phyloP scores from a whole-genome alignment of 2,113 vertebrate species.

The Alexandromys fortis region DNA sequence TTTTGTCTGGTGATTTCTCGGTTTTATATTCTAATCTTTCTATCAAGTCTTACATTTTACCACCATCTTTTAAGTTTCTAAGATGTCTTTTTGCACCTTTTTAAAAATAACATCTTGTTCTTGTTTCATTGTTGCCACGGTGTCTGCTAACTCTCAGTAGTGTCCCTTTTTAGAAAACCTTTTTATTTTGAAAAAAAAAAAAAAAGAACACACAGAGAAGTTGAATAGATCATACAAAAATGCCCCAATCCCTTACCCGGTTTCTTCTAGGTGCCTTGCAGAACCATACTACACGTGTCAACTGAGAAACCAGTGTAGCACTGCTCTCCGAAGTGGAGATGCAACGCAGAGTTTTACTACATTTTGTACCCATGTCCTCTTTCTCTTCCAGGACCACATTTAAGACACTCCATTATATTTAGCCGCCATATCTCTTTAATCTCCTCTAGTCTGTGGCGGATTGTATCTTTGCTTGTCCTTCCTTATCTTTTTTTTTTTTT shows the following conservation, averaged over 20 bases:
- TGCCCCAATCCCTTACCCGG: background rate
- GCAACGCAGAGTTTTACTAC: background rate
- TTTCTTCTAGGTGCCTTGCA: background rate
- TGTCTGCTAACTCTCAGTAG: background rate
- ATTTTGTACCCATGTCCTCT: background rate
- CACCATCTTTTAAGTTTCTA: background rate
- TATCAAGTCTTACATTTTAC: conserved; percentile 36
- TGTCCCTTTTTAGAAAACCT: background rate
- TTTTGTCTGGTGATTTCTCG: background rate
- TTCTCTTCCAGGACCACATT: background rate
- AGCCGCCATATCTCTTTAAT: background rate
- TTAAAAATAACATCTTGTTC: conserved; percentile 36
- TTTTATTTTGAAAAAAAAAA: background rate
- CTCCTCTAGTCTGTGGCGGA: background rate
- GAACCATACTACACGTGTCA: background rate
- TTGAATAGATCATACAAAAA: conserved; percentile 26
- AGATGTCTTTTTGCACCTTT: conserved; percentile 5
- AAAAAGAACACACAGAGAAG: too few species aligned
- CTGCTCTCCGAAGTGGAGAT: background rate
- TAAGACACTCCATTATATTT: background rate
- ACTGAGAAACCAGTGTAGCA: background rate
- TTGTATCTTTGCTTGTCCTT: conserved; percentile 15
- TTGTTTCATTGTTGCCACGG: background rate
- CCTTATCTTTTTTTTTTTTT: background rate
- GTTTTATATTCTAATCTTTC: conserved; percentile 9